phyloP scores from a whole-genome alignment of 1,140 invertebrate species.

The Aplysia californica region DNA sequence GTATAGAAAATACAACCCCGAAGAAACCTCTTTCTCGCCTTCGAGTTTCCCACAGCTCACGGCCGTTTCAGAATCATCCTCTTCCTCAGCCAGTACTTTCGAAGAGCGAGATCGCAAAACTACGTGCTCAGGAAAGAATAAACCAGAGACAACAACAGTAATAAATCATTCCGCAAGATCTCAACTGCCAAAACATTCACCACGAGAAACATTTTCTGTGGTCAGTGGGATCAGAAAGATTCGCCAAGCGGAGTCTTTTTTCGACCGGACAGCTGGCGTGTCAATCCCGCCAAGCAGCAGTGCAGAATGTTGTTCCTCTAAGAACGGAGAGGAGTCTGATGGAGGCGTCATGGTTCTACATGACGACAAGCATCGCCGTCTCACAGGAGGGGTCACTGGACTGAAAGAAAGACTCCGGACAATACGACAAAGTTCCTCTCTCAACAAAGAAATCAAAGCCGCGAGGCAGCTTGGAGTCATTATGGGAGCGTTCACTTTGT shows the following conservation, averaged over 20 bases:
- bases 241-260: slow-evolving; percentile 41
- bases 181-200: no score
- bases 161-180: no score
- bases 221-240: slow-evolving; percentile 43
- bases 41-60: neutral
- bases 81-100: slow-evolving; percentile 32
- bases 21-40: neutral
- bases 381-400: slow-evolving; percentile 40
- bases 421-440: slow-evolving; percentile 53
- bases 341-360: slow-evolving; percentile 43
- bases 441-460: slow-evolving; percentile 75
- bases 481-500: slow-evolving; percentile 75
- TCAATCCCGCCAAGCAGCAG: neutral
- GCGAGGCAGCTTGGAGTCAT: slow-evolving; percentile 76
- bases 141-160: no score
- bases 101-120: no score
- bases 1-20: neutral
- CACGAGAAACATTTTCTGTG: slow-evolving; percentile 34
- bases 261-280: slow-evolving; percentile 36
- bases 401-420: slow-evolving; percentile 28
- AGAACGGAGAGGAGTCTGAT: slow-evolving; percentile 26
- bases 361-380: slow-evolving; percentile 44
- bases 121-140: no score
- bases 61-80: slow-evolving; percentile 8
- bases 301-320: slow-evolving; percentile 12